Evolutionary conservation across 2,888 invertebrate genomes (phyloP).

Genomic region (Lasioglossum morio): DNA sequence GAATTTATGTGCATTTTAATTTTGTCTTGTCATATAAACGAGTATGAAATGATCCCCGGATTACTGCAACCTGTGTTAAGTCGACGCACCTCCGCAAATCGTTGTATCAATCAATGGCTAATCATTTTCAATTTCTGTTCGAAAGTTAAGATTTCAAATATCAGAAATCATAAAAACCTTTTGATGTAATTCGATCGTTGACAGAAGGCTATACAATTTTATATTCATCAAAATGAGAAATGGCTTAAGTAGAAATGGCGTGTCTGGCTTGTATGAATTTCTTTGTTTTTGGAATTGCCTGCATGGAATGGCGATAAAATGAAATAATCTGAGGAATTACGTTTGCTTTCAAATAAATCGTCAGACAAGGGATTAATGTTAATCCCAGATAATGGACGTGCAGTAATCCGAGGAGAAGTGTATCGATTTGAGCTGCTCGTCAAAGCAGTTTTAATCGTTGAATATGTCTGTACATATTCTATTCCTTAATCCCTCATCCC

Average conservation of each 20-base stretch:
- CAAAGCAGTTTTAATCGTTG: slow-evolving; percentile 6
- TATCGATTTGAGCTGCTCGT: background rate
- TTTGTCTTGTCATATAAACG: background rate
- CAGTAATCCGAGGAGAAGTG: background rate
- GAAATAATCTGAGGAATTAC: background rate
- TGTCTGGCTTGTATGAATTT: background rate
- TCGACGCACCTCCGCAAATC: too few species aligned
- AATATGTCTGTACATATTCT: background rate
- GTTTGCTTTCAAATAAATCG: background rate
- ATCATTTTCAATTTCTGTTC: too few species aligned
- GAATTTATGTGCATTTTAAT: slow-evolving; percentile 1
- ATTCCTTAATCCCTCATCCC: background rate
- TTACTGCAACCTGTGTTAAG: background rate
- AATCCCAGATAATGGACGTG: background rate
- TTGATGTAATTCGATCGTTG: background rate
- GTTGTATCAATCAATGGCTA: too few species aligned
- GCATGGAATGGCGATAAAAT: background rate
- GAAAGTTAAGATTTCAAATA: background rate
- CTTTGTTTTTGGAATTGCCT: background rate
- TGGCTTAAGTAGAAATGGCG: background rate
- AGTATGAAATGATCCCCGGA: background rate
- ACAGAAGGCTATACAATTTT: background rate
- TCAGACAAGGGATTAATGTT: background rate
- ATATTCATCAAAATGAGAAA: background rate
- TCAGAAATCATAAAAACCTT: background rate